Evolutionary conservation across 2,888 invertebrate species (phyloP).

Genomic region (Amphiduros pacificus): DNA sequence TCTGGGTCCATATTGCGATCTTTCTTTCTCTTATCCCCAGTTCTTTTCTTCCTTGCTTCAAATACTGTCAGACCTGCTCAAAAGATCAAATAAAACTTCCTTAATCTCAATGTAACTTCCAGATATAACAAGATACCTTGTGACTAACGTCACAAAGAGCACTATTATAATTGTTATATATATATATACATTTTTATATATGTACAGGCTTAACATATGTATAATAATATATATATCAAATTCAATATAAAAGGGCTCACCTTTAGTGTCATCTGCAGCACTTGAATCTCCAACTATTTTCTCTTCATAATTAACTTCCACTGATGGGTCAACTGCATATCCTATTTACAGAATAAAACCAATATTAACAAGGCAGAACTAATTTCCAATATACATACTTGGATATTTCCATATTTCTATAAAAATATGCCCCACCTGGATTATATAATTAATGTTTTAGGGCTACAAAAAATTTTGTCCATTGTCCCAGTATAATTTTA

Average conservation of each 20-base stretch:
- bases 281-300: slow-evolving; percentile 68
- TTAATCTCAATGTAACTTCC: not conserved
- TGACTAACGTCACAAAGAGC: no score
- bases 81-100: not conserved
- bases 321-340: slow-evolving; percentile 91
- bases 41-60: slow-evolving; percentile 71
- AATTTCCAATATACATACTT: not conserved
- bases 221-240: no score
- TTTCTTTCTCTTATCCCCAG: slow-evolving; percentile 69
- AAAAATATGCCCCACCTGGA: no score
- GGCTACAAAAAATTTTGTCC: no score
- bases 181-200: no score
- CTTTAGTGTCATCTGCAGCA: slow-evolving; percentile 73
- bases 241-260: slow-evolving; percentile 63
- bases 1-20: slow-evolving; percentile 85
- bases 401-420: no score
- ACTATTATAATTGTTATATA: no score
- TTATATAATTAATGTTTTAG: no score
- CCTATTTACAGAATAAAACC: slow-evolving; percentile 57
- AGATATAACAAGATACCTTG: no score
- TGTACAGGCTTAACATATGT: no score
- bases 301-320: slow-evolving; percentile 68
- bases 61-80: slow-evolving; percentile 69
- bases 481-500: no score
- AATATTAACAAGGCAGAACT: not conserved